Conservation (phyloP, 2,113 vertebrate species). For the Tilapia sparmanii region DNA sequence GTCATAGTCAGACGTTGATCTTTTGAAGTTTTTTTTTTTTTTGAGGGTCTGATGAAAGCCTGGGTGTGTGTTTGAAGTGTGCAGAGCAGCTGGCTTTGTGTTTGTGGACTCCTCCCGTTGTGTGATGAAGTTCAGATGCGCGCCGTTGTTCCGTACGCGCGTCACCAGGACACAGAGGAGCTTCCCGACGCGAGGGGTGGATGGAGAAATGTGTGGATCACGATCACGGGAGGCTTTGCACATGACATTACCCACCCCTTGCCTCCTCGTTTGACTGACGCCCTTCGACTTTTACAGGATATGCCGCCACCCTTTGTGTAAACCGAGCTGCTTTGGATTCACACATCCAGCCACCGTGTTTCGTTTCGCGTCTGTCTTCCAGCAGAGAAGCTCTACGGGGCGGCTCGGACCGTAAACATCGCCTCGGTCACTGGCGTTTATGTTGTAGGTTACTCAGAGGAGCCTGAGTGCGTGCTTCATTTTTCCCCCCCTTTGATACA, state of each 20-base stretch:
- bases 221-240: conserved; percentile 18
- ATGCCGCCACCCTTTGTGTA: not conserved
- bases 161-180: conserved; percentile 52
- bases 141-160: conserved; percentile 42
- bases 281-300: not conserved
- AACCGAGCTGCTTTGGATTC: conserved; percentile 15
- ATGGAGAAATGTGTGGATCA: conserved; percentile 35
- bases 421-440: not conserved
- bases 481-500: not conserved
- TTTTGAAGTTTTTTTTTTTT: not conserved
- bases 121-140: conserved; percentile 60
- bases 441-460: conserved; percentile 27
- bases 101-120: conserved; percentile 58
- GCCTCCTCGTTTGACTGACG: not conserved
- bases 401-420: conserved; percentile 21
- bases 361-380: not conserved
- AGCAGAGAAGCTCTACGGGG: not conserved
- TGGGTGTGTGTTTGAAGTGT: conserved; percentile 26
- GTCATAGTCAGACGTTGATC: not conserved
- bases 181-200: conserved; percentile 35
- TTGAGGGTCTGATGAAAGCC: conserved; percentile 10
- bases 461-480: not conserved
- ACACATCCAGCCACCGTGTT: not conserved
- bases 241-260: not conserved
- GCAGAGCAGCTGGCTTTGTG: conserved; percentile 52